A percentile compares a stretch with the other conserved stretches of the same genome.
phyloP scores from a whole-genome alignment of 2,888 invertebrate genomes.

The Euzetes globulus region DNA sequence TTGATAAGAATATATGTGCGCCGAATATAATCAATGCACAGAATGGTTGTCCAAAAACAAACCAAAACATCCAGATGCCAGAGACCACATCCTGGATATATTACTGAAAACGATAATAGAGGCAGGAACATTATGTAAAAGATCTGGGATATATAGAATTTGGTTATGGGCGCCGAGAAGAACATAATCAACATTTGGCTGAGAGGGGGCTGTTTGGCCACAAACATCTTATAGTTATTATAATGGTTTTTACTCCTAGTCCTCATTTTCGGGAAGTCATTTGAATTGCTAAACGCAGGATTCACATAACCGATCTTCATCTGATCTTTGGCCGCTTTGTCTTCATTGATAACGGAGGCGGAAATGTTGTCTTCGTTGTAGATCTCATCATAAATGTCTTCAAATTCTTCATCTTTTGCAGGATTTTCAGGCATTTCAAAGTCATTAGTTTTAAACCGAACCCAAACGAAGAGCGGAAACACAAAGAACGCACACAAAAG shows the following conservation, averaged over 20 bases:
- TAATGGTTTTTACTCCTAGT: background rate
- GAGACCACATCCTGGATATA: constrained; percentile 48
- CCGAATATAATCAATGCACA: constrained; percentile 37
- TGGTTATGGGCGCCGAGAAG: constrained; percentile 49
- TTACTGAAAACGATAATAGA: constrained; percentile 44
- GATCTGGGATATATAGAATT: constrained; percentile 48
- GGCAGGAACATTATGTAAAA: constrained; percentile 44
- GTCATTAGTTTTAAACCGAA: constrained; percentile 42
- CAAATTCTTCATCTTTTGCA: constrained; percentile 19
- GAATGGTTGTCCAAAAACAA: constrained; percentile 43
- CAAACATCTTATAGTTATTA: constrained; percentile 34
- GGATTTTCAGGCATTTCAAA: background rate
- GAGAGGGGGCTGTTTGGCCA: constrained; percentile 42
- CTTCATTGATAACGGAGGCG: background rate
- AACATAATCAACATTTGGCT: constrained; percentile 45
- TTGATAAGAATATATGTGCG: constrained; percentile 38
- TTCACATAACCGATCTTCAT: background rate
- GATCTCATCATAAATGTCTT: constrained; percentile 30
- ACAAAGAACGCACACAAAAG: constrained; percentile 46
- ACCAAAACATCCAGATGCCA: constrained; percentile 45
- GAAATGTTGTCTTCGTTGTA: background rate
- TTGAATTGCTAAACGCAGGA: background rate
- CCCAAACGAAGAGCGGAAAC: constrained; percentile 48
- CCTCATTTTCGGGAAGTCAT: background rate
- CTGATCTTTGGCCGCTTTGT: background rate